Percentiles rank a stretch among this genome's conserved stretches.
Evolutionary conservation across 2,113 vertebrate genomes (phyloP).

Genomic region (Telmatochromis brichardi): DNA sequence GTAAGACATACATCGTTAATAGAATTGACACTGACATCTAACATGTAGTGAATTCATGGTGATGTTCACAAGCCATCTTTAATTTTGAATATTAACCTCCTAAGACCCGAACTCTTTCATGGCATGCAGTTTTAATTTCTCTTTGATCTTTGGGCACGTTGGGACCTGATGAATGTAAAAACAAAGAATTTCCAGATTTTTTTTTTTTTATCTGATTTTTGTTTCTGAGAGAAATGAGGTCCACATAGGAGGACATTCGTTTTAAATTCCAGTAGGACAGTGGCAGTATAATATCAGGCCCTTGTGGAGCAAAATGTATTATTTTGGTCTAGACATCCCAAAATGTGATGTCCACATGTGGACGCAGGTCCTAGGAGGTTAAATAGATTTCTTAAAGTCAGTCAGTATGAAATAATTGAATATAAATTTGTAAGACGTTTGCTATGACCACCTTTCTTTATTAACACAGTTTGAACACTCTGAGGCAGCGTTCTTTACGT

Average conservation of each 20-base stretch:
- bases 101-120: not conserved
- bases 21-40: not conserved
- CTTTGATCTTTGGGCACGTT: not conserved
- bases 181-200: not conserved
- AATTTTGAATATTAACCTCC: not conserved
- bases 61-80: not conserved
- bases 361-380: not conserved
- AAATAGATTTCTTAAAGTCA: not conserved
- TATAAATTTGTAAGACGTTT: not conserved
- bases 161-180: not conserved
- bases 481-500: not conserved
- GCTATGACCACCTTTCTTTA: not conserved
- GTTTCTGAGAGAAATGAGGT: not conserved
- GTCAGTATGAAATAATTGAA: not conserved
- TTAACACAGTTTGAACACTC: not conserved
- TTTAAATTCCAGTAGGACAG: not conserved
- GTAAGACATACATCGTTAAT: not conserved
- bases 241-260: fast-evolving
- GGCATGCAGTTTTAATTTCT: not conserved
- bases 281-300: not conserved
- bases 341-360: not conserved
- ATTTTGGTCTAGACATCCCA: not conserved
- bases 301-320: not conserved
- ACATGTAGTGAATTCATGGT: not conserved
- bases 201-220: not conserved